Conservation (phyloP, 2,888 invertebrate species). For the Acleris emargana region DNA sequence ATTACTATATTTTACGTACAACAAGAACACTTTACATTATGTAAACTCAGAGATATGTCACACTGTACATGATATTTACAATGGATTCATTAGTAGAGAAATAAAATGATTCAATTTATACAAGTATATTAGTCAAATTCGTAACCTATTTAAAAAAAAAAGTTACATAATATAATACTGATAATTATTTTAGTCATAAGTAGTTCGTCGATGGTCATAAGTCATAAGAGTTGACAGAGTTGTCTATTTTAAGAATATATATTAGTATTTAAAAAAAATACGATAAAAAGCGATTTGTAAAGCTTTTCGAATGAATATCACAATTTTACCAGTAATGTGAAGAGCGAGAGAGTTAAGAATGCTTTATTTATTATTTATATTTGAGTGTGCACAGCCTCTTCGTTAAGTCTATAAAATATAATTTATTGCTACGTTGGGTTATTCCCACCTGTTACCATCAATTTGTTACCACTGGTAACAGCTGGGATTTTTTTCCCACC, state of each 20-base stretch:
- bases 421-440: too few relatives aligned
- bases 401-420: too few relatives aligned
- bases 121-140: slow-evolving; percentile 26
- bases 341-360: slow-evolving; percentile 18
- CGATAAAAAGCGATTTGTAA: slow-evolving; percentile 19
- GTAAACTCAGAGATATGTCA: slow-evolving; percentile 71
- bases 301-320: slow-evolving; percentile 37
- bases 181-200: slow-evolving; percentile 55
- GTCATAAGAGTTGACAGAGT: slow-evolving; percentile 48
- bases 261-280: neutral
- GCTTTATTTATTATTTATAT: neutral
- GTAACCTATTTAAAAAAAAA: slow-evolving; percentile 42
- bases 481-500: too few relatives aligned
- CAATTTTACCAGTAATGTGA: slow-evolving; percentile 35
- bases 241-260: slow-evolving; percentile 17
- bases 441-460: too few relatives aligned
- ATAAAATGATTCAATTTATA: slow-evolving; percentile 53
- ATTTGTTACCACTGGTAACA: too few relatives aligned
- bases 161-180: slow-evolving; percentile 64
- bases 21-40: slow-evolving; percentile 42
- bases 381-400: slow-evolving; percentile 13
- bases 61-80: slow-evolving; percentile 66
- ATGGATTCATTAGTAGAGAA: slow-evolving; percentile 34
- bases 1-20: slow-evolving; percentile 18
- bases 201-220: slow-evolving; percentile 42